Conservation (phyloP, 2,113 vertebrate genomes). For the Trochalopteron elliotii region DNA sequence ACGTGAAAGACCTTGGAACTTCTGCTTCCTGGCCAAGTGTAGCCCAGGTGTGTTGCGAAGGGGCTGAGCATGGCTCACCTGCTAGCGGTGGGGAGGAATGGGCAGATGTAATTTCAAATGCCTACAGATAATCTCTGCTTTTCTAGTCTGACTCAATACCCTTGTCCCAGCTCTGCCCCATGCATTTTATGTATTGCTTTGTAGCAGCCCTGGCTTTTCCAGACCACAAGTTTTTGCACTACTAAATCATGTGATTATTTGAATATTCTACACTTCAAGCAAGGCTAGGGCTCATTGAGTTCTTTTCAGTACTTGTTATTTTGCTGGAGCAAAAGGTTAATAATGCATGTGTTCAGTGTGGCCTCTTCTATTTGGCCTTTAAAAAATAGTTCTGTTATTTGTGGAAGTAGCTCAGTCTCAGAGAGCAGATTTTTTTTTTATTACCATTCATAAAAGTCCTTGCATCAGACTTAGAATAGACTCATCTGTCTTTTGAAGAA, state of each 20-base stretch:
- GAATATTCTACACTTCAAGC: not conserved
- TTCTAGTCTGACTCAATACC: not conserved
- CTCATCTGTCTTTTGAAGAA: not conserved
- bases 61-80: conserved; percentile 56
- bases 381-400: not conserved
- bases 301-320: not conserved
- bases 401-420: not conserved
- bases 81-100: conserved; percentile 56
- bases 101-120: conserved; percentile 34
- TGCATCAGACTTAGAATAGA: not conserved
- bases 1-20: conserved; percentile 66
- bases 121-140: conserved; percentile 28
- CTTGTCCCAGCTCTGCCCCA: not conserved
- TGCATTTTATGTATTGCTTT: not conserved
- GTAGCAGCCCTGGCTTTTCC: not conserved
- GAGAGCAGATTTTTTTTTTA: not conserved
- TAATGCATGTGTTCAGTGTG: not conserved
- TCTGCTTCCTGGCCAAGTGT: conserved; percentile 65
- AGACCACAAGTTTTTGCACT: not conserved
- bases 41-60: conserved; percentile 65
- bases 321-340: not conserved
- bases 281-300: not conserved
- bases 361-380: not conserved
- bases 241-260: not conserved
- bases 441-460: not conserved